Conservation (phyloP, 2,888 invertebrate genomes). For the Melanostoma mellinum region DNA sequence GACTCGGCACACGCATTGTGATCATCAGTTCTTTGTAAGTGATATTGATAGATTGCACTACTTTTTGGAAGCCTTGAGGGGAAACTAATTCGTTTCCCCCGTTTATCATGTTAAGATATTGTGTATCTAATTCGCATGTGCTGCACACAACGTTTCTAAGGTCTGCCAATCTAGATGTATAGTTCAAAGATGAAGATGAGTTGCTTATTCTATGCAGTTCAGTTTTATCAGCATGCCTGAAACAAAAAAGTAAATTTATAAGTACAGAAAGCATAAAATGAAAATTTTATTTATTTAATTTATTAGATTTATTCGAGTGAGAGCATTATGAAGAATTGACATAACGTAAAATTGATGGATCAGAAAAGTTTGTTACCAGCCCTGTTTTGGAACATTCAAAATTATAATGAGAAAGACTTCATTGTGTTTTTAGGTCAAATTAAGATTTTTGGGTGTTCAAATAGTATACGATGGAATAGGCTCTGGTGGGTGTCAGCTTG, state of each 20-base stretch:
- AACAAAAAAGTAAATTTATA: conserved; percentile 12
- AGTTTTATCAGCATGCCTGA: conserved; percentile 70
- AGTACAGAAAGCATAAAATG: conserved; percentile 1
- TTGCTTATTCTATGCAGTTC: conserved; percentile 42
- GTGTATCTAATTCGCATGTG: conserved; percentile 33
- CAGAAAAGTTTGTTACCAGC: no score
- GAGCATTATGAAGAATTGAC: no score
- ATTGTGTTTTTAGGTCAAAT: no score
- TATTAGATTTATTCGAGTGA: not conserved
- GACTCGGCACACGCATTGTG: conserved; percentile 67
- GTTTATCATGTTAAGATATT: conserved; percentile 26
- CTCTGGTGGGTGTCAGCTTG: no score
- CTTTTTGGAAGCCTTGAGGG: conserved; percentile 66
- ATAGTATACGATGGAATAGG: no score
- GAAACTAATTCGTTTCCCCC: not conserved
- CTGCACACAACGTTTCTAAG: conserved; percentile 47
- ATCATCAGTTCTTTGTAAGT: conserved; percentile 61
- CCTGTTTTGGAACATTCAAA: no score
- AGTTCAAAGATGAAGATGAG: conserved; percentile 48
- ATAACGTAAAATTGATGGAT: no score
- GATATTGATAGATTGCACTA: conserved; percentile 70
- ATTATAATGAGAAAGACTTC: no score
- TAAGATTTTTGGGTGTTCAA: no score
- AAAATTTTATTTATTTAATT: not conserved
- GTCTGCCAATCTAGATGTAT: conserved; percentile 61